Evolutionary conservation across 1,140 invertebrate species (phyloP).

Genomic region (Chironomus tepperi): DNA sequence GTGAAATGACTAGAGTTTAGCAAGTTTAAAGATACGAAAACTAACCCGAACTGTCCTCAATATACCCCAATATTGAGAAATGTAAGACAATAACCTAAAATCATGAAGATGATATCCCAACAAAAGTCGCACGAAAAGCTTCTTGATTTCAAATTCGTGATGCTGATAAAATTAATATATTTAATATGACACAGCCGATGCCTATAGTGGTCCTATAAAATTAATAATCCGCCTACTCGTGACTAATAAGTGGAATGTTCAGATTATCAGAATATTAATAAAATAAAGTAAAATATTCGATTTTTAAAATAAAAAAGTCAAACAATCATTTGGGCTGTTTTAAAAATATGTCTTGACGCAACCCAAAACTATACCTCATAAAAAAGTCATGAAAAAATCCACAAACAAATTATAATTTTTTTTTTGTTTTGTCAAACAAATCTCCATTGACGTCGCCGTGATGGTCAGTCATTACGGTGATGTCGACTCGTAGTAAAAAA

Average conservation of each 20-base stretch:
- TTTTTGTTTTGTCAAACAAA: background rate
- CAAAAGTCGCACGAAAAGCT: too few relatives aligned
- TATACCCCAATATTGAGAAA: too few relatives aligned
- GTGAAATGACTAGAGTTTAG: too few relatives aligned
- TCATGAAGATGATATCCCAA: too few relatives aligned
- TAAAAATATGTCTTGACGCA: background rate
- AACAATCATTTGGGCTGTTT: background rate
- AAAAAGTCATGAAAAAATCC: background rate
- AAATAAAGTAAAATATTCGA: too few relatives aligned
- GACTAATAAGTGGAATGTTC: background rate
- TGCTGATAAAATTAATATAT: background rate
- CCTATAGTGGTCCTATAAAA: background rate
- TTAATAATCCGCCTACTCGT: background rate
- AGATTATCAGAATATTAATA: background rate
- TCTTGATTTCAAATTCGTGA: background rate
- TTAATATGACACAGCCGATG: background rate
- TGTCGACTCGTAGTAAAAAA: background rate
- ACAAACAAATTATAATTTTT: background rate
- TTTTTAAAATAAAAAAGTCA: background rate
- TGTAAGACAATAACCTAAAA: background rate
- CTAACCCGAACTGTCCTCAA: too few relatives aligned
- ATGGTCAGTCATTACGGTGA: background rate
- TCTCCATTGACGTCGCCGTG: background rate
- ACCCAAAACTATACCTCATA: background rate
- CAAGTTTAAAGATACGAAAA: too few relatives aligned